A percentile compares a stretch with the other conserved stretches of the same genome.
Evolutionary conservation across 1,140 invertebrate genomes (phyloP).

Genomic region (Lithobius niger): DNA sequence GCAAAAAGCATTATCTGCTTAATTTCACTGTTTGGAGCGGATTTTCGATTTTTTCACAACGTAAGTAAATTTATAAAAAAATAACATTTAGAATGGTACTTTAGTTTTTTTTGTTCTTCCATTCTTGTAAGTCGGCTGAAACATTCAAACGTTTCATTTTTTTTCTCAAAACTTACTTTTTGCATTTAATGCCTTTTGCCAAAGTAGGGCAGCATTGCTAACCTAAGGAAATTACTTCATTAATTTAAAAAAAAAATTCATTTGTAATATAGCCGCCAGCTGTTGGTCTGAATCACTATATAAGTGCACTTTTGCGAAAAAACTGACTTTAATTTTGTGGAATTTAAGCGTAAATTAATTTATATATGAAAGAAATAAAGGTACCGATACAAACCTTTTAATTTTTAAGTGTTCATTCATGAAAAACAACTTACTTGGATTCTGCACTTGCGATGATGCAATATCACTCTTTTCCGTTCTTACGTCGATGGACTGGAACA

Average conservation of each 20-base stretch:
- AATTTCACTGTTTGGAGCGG: too few species aligned
- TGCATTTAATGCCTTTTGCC: too few species aligned
- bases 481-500: slow-evolving; percentile 75
- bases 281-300: background rate
- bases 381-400: background rate
- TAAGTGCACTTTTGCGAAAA: background rate
- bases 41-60: too few species aligned
- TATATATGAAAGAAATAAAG: background rate
- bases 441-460: background rate
- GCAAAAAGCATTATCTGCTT: too few species aligned
- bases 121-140: too few species aligned
- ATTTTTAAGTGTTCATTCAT: background rate
- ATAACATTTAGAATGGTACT: too few species aligned
- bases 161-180: too few species aligned
- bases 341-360: background rate
- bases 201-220: too few species aligned
- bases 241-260: background rate
- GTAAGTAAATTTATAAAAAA: too few species aligned
- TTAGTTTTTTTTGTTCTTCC: too few species aligned
- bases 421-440: background rate
- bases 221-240: too few species aligned
- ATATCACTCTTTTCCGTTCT: slow-evolving; percentile 1
- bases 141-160: too few species aligned
- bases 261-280: background rate
- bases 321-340: background rate